phyloP scores from a whole-genome alignment of 2,888 invertebrate species.

The Athetis lepigone region DNA sequence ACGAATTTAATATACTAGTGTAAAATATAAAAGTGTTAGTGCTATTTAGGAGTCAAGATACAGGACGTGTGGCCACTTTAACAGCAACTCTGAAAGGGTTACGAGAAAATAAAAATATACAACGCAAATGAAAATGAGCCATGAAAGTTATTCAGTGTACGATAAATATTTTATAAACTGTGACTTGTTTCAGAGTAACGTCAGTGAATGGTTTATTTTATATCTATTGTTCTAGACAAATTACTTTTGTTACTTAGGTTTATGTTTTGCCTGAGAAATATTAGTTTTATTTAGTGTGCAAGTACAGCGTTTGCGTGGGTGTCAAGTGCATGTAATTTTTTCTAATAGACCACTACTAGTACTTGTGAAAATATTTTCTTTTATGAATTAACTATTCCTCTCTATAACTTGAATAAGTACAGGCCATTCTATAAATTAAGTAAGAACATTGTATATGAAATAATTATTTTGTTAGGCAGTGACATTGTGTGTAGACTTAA shows the following conservation, averaged over 20 bases:
- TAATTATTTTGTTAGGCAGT: too few species aligned
- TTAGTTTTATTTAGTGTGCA: neutral
- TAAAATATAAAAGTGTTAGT: conserved; percentile 20
- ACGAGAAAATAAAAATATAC: conserved; percentile 5
- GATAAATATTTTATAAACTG: neutral
- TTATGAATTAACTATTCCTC: too few species aligned
- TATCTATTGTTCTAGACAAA: neutral
- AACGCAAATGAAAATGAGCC: neutral
- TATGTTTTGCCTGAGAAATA: neutral
- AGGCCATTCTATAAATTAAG: too few species aligned
- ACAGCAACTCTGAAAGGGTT: conserved; percentile 24
- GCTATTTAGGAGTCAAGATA: neutral
- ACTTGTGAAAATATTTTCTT: too few species aligned
- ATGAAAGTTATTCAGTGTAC: conserved; percentile 4
- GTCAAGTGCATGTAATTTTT: too few species aligned
- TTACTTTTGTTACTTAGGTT: neutral
- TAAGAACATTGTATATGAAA: too few species aligned
- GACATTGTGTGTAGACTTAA: too few species aligned
- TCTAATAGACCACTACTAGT: too few species aligned
- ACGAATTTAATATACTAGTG: neutral
- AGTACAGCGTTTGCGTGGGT: too few species aligned
- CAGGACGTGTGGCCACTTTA: conserved; percentile 2
- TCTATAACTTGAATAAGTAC: too few species aligned
- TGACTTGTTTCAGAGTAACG: neutral
- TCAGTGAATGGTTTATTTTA: neutral